These are phyloP conservation scores for Agrochola macilenta DNA, from an alignment of 2,888 invertebrate species.

Conservation along the genomic window DNA sequence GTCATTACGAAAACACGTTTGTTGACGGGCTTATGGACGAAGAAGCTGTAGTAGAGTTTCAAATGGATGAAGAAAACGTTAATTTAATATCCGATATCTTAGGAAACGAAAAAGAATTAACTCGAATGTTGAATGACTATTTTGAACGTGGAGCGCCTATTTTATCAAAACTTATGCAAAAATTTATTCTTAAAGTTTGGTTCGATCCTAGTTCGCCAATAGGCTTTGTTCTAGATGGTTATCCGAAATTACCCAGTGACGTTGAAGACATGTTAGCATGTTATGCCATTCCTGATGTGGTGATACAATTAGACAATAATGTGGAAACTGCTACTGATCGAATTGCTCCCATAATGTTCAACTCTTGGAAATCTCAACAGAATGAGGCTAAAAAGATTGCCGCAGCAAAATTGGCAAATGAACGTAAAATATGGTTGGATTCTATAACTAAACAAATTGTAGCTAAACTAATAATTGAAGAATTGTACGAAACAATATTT, in stretches of 20 bases:
- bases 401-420: slow-evolving; percentile 70
- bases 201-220: slow-evolving; percentile 85
- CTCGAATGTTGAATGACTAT: slow-evolving; percentile 85
- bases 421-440: slow-evolving; percentile 77
- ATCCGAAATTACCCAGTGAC: slow-evolving; percentile 90
- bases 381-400: slow-evolving; percentile 79
- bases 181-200: slow-evolving; percentile 88
- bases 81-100: slow-evolving; percentile 78
- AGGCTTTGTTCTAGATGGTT: slow-evolving; percentile 92
- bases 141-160: slow-evolving; percentile 87
- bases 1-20: slow-evolving; percentile 83
- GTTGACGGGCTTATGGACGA: slow-evolving; percentile 78
- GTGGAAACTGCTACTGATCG: slow-evolving; percentile 78
- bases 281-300: slow-evolving; percentile 90
- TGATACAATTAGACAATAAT: slow-evolving; percentile 87
- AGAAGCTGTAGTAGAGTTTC: slow-evolving; percentile 80
- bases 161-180: slow-evolving; percentile 82
- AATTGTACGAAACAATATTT: slow-evolving; percentile 74
- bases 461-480: slow-evolving; percentile 77
- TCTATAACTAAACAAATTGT: slow-evolving; percentile 79
- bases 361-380: slow-evolving; percentile 82
- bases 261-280: slow-evolving; percentile 87
- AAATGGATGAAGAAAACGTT: slow-evolving; percentile 81
- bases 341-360: slow-evolving; percentile 76
- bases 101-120: slow-evolving; percentile 81